Evolutionary conservation across 2,888 invertebrate genomes (phyloP), one percentile per base, ranked within the genome.

Genomic region (Camponotus fellah): DNA sequence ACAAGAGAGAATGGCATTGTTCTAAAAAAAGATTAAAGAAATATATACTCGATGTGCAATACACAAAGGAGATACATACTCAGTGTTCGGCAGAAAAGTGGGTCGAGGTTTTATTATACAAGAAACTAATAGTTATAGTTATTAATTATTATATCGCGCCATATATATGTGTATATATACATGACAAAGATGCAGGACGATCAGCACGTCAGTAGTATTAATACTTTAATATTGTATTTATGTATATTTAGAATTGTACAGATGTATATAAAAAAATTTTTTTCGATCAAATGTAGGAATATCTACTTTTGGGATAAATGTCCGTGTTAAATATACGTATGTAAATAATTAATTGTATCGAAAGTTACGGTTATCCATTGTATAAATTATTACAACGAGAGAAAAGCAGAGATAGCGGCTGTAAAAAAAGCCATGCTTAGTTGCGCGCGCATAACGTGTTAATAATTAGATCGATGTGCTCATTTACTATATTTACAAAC

Each of bases 401-500:
- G 46, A 79, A 71, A 72, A 60, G 72, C 60, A 12, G 79, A 43
- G 58, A 71, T 17, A 53, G 53, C 14, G 71, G 46, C 46, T 21
- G 17, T 46, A 71, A 71, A 60, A 71, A 71, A 71, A 60, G 26
- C 37, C 40, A 40, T 72, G 79, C 79, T 72, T 60, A 60, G 79
- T 37, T 72, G 79, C 79, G 79, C 79, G 79, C 72, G 79, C 79
- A 72, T 34, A 37, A 80, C 60, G 71, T 71, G 79, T 80, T 80
- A 80, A 80, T 80, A 80, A 80, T 80, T 72, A 72, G 72, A 80
- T 80, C 79, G 79, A 80, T 80, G 79, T 72, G 72, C 79, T 72
- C 72, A 80, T 80, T 80, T 80, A 60, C 79, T 80, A 80, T 80
- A 80, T 80, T 80, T 80, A 80, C 79, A 72, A 80, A 72, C 72